Conservation (phyloP, 2,113 vertebrate genomes). For the Buteo buteo region DNA sequence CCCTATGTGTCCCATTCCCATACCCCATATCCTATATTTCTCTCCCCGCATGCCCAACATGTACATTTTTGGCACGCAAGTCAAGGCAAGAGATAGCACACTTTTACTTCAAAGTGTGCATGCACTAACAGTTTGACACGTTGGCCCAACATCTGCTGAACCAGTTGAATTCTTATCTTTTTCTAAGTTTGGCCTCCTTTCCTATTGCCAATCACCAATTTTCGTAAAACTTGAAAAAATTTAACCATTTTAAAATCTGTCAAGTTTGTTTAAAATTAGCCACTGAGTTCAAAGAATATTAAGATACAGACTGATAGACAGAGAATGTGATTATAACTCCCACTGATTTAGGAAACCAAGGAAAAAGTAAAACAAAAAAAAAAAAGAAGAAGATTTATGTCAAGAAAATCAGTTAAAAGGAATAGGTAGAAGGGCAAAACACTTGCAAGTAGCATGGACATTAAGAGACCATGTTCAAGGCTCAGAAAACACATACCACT, state of each 20-base stretch:
- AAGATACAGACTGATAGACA: not conserved
- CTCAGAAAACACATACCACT: not conserved
- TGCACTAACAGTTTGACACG: not conserved
- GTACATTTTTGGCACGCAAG: not conserved
- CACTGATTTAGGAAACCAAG: not conserved
- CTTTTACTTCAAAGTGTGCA: not conserved
- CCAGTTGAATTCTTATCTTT: not conserved
- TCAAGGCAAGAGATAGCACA: not conserved
- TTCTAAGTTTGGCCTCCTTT: not conserved
- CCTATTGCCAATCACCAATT: not conserved
- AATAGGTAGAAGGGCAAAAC: not conserved
- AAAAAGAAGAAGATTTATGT: not conserved
- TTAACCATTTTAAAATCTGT: not conserved
- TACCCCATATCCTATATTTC: not conserved
- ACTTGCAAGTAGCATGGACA: not conserved
- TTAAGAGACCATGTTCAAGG: not conserved
- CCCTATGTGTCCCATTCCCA: not conserved
- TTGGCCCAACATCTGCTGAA: not conserved
- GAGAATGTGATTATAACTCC: not conserved
- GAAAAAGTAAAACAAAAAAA: not conserved
- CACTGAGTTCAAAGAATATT: not conserved
- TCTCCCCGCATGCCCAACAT: not conserved
- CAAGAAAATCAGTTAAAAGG: not conserved
- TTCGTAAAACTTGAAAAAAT: not conserved
- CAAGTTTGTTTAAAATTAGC: not conserved